Percentiles rank a stretch among this genome's conserved stretches.
Conservation (phyloP, 2,888 invertebrate species). For the Oegoconia quadripuncta region DNA sequence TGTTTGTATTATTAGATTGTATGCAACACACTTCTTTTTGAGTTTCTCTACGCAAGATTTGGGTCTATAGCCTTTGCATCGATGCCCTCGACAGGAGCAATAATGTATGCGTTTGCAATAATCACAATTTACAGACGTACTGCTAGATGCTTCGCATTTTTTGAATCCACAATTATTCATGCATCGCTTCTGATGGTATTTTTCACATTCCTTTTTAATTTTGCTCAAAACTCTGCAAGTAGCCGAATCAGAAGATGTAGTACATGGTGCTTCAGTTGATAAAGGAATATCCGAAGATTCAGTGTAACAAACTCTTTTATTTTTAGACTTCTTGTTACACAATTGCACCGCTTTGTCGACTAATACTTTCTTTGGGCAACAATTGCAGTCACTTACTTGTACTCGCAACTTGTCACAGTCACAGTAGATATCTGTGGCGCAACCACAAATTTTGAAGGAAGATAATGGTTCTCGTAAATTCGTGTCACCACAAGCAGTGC, state of each 20-base stretch:
- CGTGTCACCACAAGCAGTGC: no score
- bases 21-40: slow-evolving; percentile 61
- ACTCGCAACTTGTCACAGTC: neutral
- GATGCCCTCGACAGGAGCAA: slow-evolving; percentile 50
- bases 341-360: slow-evolving; percentile 49
- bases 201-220: slow-evolving; percentile 66
- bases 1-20: slow-evolving; percentile 68
- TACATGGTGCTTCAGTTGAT: no score
- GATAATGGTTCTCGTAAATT: no score
- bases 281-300: slow-evolving; percentile 52
- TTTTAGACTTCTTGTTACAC: slow-evolving; percentile 34
- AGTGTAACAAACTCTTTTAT: slow-evolving; percentile 26
- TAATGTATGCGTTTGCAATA: slow-evolving; percentile 53
- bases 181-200: slow-evolving; percentile 59
- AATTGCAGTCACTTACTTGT: neutral
- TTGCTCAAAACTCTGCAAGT: slow-evolving; percentile 61
- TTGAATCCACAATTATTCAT: slow-evolving; percentile 31
- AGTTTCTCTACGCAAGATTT: slow-evolving; percentile 43
- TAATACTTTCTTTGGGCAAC: slow-evolving; percentile 22
- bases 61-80: slow-evolving; percentile 46
- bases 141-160: slow-evolving; percentile 56
- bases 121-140: slow-evolving; percentile 56
- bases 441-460: no score
- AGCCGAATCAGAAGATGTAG: slow-evolving; percentile 58
- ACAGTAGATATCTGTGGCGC: neutral